Percentiles rank a stretch among this genome's conserved stretches.
phyloP scores from a whole-genome alignment of 2,888 invertebrate genomes.

The Acleris sparsana region DNA sequence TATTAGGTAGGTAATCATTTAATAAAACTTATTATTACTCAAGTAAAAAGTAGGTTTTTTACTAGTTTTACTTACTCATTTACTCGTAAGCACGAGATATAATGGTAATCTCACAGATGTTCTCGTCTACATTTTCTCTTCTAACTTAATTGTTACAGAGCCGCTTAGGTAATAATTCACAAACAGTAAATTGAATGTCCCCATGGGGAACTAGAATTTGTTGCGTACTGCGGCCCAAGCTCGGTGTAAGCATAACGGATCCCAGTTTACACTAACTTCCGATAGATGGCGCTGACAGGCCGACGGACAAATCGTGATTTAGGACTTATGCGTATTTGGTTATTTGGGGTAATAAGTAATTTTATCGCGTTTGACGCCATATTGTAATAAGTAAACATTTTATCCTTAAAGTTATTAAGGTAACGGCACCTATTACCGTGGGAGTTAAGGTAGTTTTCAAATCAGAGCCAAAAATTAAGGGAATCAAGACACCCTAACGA shows the following conservation, averaged over 20 bases:
- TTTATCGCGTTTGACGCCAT: not conserved
- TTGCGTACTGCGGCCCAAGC: constrained; percentile 20
- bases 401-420: not conserved
- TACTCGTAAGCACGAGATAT: too few relatives aligned
- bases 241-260: constrained; percentile 3
- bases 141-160: constrained; percentile 19
- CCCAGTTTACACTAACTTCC: constrained; percentile 13
- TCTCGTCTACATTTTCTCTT: not conserved
- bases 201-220: constrained; percentile 23
- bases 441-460: too few relatives aligned
- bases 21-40: too few relatives aligned
- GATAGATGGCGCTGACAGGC: constrained; percentile 29
- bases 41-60: too few relatives aligned
- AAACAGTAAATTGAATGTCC: constrained; percentile 24
- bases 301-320: constrained; percentile 7
- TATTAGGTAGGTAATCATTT: too few relatives aligned
- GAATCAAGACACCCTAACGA: too few relatives aligned
- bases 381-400: not conserved
- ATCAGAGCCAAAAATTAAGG: too few relatives aligned
- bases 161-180: constrained; percentile 27
- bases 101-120: not conserved
- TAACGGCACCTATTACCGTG: too few relatives aligned
- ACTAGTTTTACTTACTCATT: too few relatives aligned
- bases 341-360: not conserved
- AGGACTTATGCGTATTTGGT: constrained; percentile 11